phyloP scores from a whole-genome alignment of 2,113 vertebrate genomes.

The Scartelaos histophorus region DNA sequence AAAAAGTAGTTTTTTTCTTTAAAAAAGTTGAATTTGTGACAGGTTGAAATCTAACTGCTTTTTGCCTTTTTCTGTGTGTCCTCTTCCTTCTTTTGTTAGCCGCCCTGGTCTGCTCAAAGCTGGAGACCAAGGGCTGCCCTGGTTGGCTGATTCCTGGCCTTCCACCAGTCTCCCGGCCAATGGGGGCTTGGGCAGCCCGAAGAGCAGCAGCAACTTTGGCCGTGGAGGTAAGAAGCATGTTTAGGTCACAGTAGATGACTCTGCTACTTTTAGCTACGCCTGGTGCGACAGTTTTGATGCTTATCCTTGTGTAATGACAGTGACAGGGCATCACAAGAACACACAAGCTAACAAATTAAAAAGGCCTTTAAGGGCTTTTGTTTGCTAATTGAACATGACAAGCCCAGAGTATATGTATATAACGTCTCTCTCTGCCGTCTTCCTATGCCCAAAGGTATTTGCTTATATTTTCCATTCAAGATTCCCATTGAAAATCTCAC shows the following conservation, averaged over 20 bases:
- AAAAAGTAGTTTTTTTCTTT: background rate
- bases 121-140: conserved; percentile 87
- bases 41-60: conserved; percentile 34
- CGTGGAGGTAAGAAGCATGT: conserved; percentile 83
- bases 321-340: conserved; percentile 57
- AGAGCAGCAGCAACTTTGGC: conserved; percentile 87
- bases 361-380: conserved; percentile 57
- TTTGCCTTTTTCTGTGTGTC: background rate
- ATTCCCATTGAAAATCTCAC: too few relatives aligned
- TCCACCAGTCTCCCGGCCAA: conserved; percentile 91
- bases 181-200: conserved; percentile 85
- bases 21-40: background rate
- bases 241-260: conserved; percentile 27
- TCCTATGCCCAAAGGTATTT: conserved; percentile 15
- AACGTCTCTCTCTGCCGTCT: conserved; percentile 11
- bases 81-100: conserved; percentile 62
- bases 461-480: conserved; percentile 4
- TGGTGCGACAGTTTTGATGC: conserved; percentile 61
- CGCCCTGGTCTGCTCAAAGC: conserved; percentile 91
- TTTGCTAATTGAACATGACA: conserved; percentile 67
- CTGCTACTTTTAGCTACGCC: conserved; percentile 51
- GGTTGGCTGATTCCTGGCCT: conserved; percentile 96
- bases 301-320: conserved; percentile 54
- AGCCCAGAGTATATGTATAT: conserved; percentile 41
- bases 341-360: conserved; percentile 61